Percentiles rank a stretch among this genome's conserved stretches.
phyloP scores from a whole-genome alignment of 2,888 invertebrate genomes.

The Rhagonycha fulva region DNA sequence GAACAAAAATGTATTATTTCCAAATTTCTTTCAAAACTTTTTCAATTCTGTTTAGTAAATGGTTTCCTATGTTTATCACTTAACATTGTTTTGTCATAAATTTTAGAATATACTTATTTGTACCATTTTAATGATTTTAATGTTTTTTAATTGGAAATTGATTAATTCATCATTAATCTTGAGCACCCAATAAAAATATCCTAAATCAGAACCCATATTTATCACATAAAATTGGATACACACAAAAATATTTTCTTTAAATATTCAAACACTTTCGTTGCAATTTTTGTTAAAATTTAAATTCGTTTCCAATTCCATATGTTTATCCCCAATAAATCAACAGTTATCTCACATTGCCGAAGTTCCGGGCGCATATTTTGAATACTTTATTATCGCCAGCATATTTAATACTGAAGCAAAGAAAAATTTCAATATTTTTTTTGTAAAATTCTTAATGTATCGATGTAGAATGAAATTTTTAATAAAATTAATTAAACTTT shows the following conservation, averaged over 20 bases:
- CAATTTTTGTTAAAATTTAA: conserved; percentile 25
- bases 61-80: neutral
- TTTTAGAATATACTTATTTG: neutral
- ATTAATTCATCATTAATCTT: too few relatives aligned
- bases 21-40: neutral
- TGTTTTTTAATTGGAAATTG: neutral
- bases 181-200: neutral
- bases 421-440: neutral
- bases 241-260: conserved; percentile 17
- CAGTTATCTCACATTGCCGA: conserved; percentile 25
- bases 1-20: neutral
- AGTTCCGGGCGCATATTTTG: conserved; percentile 22
- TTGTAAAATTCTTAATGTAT: neutral
- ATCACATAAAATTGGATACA: neutral
- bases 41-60: neutral
- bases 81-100: neutral
- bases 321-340: conserved; percentile 30
- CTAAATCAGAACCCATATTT: neutral
- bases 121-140: neutral
- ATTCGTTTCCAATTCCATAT: conserved; percentile 31
- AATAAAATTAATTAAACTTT: neutral
- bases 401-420: conserved; percentile 21
- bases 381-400: conserved; percentile 24
- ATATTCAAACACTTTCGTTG: conserved; percentile 25
- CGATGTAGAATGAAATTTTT: neutral